These are phyloP conservation scores for Amphipoea lucens DNA, from an alignment of 2,888 invertebrate species.

Conservation along the genomic window DNA sequence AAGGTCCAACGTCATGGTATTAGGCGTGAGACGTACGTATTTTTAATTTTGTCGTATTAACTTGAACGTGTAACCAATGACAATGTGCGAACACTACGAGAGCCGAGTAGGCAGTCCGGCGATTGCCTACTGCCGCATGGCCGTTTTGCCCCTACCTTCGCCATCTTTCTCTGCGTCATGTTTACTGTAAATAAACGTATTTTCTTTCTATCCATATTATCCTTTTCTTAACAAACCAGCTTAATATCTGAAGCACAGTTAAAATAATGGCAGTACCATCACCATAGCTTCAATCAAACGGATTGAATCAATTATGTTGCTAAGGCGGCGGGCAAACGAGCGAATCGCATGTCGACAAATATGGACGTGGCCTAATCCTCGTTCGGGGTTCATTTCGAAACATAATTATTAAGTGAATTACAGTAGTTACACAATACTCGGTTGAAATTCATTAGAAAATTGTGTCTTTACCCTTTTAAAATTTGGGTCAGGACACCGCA, in stretches of 20 bases:
- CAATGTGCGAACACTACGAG: no score
- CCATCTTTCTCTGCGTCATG: not conserved
- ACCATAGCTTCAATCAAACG: slow-evolving; percentile 63
- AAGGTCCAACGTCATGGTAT: no score
- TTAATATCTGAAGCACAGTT: slow-evolving; percentile 53
- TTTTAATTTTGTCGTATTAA: no score
- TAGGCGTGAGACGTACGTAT: no score
- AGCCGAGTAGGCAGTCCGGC: no score
- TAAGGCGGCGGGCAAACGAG: slow-evolving; percentile 73
- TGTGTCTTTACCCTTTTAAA: slow-evolving; percentile 55
- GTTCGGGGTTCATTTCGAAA: slow-evolving; percentile 63
- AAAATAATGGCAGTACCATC: slow-evolving; percentile 55
- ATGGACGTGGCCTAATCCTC: slow-evolving; percentile 64
- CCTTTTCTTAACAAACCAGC: slow-evolving; percentile 26
- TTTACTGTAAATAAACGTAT: no score
- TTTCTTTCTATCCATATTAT: not conserved
- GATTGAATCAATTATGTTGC: slow-evolving; percentile 69
- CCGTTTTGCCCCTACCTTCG: no score
- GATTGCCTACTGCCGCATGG: no score
- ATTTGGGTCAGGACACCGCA: slow-evolving; percentile 45
- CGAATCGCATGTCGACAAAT: slow-evolving; percentile 76
- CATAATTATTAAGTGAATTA: slow-evolving; percentile 70
- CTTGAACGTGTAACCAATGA: no score
- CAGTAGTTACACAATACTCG: slow-evolving; percentile 52
- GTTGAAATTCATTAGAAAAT: slow-evolving; percentile 61